Conservation (phyloP, 2,888 invertebrate species). For the Poecilus cupreus region DNA sequence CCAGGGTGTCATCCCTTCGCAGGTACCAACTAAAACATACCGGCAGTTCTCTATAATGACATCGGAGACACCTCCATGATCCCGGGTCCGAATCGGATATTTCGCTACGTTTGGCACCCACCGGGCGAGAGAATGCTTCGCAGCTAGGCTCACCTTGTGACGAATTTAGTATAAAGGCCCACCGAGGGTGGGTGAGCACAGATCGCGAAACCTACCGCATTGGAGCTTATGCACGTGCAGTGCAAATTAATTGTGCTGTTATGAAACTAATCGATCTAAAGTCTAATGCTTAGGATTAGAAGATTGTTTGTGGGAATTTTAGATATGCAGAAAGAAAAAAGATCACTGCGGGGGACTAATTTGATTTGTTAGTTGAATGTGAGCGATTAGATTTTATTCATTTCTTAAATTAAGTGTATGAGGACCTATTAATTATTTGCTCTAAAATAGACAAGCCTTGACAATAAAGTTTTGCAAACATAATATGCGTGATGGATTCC, state of each 20-base stretch:
- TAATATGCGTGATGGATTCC: no score
- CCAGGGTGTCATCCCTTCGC: neutral
- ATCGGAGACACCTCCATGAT: neutral
- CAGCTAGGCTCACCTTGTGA: neutral
- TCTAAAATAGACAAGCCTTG: no score
- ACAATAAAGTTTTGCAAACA: no score
- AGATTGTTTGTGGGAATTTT: neutral
- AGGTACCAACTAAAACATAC: neutral
- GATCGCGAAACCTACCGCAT: conserved; percentile 2
- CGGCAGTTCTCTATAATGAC: neutral
- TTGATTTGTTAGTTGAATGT: neutral
- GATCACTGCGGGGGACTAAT: neutral
- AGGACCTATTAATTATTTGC: neutral
- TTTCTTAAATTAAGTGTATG: neutral
- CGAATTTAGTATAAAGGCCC: neutral
- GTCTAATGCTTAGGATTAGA: neutral
- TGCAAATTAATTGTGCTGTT: neutral
- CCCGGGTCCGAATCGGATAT: no score
- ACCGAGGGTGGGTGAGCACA: neutral
- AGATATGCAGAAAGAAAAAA: neutral
- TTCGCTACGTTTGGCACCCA: neutral
- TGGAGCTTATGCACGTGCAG: neutral
- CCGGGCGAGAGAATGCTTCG: neutral
- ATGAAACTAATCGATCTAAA: neutral
- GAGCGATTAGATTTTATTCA: neutral